Evolutionary conservation across 2,888 invertebrate genomes (phyloP).

Genomic region (Morpho deidamia): DNA sequence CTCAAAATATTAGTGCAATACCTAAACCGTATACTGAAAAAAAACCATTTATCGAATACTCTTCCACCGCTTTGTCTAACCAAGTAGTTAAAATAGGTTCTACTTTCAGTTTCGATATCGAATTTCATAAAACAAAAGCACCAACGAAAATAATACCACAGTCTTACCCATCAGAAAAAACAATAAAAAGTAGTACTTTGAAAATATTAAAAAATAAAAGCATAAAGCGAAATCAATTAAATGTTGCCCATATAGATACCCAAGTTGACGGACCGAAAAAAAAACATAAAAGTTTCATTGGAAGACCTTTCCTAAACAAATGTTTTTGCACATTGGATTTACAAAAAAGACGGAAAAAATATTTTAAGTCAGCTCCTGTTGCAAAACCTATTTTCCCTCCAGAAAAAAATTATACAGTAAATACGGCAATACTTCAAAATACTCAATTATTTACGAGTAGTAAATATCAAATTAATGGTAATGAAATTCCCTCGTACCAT

Average conservation of each 20-base stretch:
- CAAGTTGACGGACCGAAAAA: conserved; percentile 23
- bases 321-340: conserved; percentile 39
- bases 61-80: not conserved
- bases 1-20: not conserved
- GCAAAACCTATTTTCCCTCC: not conserved
- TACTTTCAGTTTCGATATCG: conserved; percentile 27
- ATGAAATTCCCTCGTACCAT: not conserved
- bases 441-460: not conserved
- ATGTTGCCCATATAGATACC: conserved; percentile 16
- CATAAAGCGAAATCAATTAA: conserved; percentile 15
- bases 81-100: conserved; percentile 29
- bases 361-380: not conserved
- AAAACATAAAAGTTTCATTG: conserved; percentile 25
- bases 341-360: conserved; percentile 25
- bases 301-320: conserved; percentile 33
- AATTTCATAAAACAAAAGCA: conserved; percentile 26
- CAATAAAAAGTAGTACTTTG: not conserved
- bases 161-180: conserved; percentile 2
- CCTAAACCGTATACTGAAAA: not conserved
- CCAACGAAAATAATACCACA: not conserved
- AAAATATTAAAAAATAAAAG: conserved; percentile 9
- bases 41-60: not conserved
- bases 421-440: conserved; percentile 13
- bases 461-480: not conserved
- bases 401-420: conserved; percentile 17